Evolutionary conservation across 2,888 invertebrate species (phyloP).

Genomic region (Luffia ferchaultella): DNA sequence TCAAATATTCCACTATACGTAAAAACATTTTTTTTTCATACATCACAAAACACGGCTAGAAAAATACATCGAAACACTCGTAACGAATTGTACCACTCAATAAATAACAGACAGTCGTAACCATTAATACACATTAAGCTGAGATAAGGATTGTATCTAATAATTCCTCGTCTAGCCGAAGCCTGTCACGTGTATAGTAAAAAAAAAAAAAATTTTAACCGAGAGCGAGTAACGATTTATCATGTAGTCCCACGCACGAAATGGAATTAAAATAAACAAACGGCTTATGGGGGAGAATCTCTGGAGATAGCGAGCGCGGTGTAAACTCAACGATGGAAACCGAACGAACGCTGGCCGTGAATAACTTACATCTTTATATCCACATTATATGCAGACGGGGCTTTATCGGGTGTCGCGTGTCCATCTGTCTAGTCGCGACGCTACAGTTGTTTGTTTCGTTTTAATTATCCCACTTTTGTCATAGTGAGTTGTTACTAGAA

Average conservation of each 20-base stretch:
- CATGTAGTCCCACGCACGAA: slow-evolving; percentile 57
- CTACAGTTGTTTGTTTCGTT: too few species aligned
- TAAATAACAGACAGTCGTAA: too few species aligned
- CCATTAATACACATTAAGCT: slow-evolving; percentile 32
- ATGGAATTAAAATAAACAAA: slow-evolving; percentile 45
- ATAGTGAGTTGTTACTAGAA: too few species aligned
- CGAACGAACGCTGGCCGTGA: slow-evolving; percentile 38
- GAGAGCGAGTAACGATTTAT: slow-evolving; percentile 54
- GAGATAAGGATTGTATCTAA: slow-evolving; percentile 38
- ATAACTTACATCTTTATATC: slow-evolving; percentile 57
- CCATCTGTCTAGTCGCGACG: too few species aligned
- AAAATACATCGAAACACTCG: too few species aligned
- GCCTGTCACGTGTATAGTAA: slow-evolving; percentile 28
- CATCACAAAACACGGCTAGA: too few species aligned
- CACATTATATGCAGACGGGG: slow-evolving; percentile 64
- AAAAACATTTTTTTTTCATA: too few species aligned
- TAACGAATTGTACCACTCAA: too few species aligned
- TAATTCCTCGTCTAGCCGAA: slow-evolving; percentile 47
- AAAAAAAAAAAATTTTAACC: slow-evolving; percentile 30
- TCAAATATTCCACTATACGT: too few species aligned
- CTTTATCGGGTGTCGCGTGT: slow-evolving; percentile 57
- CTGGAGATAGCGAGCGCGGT: slow-evolving; percentile 46
- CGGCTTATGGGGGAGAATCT: slow-evolving; percentile 16
- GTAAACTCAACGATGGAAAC: slow-evolving; percentile 63
- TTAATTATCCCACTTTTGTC: too few species aligned